Percentiles rank a stretch among this genome's conserved stretches.
Conservation (phyloP, 1,140 invertebrate species). For the Monomorium pharaonis region DNA sequence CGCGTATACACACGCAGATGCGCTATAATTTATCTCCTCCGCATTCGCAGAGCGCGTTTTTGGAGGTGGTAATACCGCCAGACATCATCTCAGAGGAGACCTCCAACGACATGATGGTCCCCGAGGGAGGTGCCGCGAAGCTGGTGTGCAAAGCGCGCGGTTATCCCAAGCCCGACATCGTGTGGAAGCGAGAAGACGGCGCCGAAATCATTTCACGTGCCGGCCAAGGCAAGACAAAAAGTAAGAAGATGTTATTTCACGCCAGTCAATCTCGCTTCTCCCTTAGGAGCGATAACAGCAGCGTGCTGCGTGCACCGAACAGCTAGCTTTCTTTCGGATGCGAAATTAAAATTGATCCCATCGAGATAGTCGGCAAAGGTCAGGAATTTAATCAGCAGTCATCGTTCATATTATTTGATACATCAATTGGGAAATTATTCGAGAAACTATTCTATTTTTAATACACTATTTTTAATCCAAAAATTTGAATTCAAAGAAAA, state of each 20-base stretch:
- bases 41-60: conserved; percentile 89
- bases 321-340: neutral
- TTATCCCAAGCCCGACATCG: conserved; percentile 70
- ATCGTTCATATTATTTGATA: neutral
- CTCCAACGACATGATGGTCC: conserved; percentile 95
- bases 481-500: neutral
- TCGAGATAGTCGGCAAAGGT: neutral
- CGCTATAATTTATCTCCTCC: conserved; percentile 36
- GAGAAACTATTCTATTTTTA: neutral
- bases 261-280: conserved; percentile 1
- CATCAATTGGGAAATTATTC: neutral
- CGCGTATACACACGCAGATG: neutral
- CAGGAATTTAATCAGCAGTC: neutral
- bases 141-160: conserved; percentile 94
- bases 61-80: conserved; percentile 96
- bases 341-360: conserved; percentile 27
- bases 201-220: too few relatives aligned
- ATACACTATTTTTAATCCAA: neutral
- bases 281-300: neutral
- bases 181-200: too few relatives aligned
- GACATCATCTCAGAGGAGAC: conserved; percentile 96
- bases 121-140: conserved; percentile 95
- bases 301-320: neutral
- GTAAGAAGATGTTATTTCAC: conserved; percentile 80
- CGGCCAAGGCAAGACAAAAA: conserved; percentile 87